Evolutionary conservation across 2,888 invertebrate genomes (phyloP).

Genomic region (Tachina lurida): DNA sequence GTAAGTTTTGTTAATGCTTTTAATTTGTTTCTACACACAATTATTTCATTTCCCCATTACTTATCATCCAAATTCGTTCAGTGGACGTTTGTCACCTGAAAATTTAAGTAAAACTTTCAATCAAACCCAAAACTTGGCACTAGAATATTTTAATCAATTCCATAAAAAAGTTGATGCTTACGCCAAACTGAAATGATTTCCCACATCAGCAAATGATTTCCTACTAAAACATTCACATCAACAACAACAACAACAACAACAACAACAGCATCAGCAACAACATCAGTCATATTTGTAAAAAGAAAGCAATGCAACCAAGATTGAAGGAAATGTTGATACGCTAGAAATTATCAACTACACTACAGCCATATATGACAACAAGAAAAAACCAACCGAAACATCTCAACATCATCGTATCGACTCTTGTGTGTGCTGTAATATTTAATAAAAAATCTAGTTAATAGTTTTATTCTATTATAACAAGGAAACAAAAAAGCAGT

Average conservation of each 20-base stretch:
- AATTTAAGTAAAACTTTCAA: constrained; percentile 89
- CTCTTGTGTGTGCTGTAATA: constrained; percentile 59
- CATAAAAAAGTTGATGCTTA: constrained; percentile 90
- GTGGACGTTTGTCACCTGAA: constrained; percentile 90
- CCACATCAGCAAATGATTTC: constrained; percentile 37
- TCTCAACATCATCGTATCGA: constrained; percentile 49
- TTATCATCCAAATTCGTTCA: constrained; percentile 80
- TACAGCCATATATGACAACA: constrained; percentile 48
- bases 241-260: constrained; percentile 41
- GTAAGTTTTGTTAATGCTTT: constrained; percentile 84
- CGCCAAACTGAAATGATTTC: constrained; percentile 87
- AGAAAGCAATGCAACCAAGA: constrained; percentile 14
- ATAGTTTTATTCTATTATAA: constrained; percentile 62
- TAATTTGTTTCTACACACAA: not conserved
- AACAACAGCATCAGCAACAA: constrained; percentile 56
- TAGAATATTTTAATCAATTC: constrained; percentile 89
- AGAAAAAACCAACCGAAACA: constrained; percentile 33
- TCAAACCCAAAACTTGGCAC: constrained; percentile 87
- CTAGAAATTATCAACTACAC: constrained; percentile 10
- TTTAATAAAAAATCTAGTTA: constrained; percentile 60
- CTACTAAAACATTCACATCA: constrained; percentile 61
- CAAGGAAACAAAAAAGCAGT: constrained; percentile 47
- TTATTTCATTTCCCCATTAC: not conserved
- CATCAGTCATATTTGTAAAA: constrained; percentile 68
- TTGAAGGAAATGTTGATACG: constrained; percentile 27